Evolutionary conservation across 2,113 vertebrate genomes (phyloP), one percentile per base, ranked within the genome.

Genomic region (Oncorhynchus masou): DNA sequence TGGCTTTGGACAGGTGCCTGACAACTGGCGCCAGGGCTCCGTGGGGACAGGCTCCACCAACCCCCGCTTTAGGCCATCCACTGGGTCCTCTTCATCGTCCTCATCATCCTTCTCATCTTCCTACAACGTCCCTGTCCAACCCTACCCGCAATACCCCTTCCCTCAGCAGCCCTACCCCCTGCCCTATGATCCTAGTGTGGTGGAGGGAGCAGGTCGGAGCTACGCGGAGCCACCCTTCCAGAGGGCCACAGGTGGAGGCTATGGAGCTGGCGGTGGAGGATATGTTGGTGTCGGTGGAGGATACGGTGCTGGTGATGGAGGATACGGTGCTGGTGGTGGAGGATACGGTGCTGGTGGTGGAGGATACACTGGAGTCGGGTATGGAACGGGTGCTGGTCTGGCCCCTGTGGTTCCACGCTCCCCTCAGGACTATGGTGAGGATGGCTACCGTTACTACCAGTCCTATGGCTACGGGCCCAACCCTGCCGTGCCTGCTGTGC

Each of bases 1-100:
- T 64, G 97, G 97, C 5, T 99, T 99, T 82, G 97, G 97, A 5
- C 97, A 97, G 85, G 96, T 98, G 74, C 96, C 97, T 0, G 95
- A 97, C 5, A 98, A 97, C 78, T 98, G 97, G 97, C 92, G 95
- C 3, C 95, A 96, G 70, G 94, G 93, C 0, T 75, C 94, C 60
- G 88, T 90, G 54, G 92, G 92, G n/a, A 91, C 94, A 74, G 79
- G 92, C 20, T 89, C 94, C 2, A 79, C 93, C 5, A 73, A 84
- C 72, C 78, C 90, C 60, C 94, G 92, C 39, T 89, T 91, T 39
- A 93, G 94, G 64, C 92, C 92, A 2, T 88, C 93, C 0, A 78
- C 92, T 51, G 92, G 95, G 29, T 91, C 95, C 27, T 83, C 89
- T 3, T 89, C 93, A 5, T 91, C 91, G 0, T 90, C 90, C 0